Evolutionary conservation across 2,797 vertebrate species (phyloP).

Genomic region (Poeciliopsis gracilis): DNA sequence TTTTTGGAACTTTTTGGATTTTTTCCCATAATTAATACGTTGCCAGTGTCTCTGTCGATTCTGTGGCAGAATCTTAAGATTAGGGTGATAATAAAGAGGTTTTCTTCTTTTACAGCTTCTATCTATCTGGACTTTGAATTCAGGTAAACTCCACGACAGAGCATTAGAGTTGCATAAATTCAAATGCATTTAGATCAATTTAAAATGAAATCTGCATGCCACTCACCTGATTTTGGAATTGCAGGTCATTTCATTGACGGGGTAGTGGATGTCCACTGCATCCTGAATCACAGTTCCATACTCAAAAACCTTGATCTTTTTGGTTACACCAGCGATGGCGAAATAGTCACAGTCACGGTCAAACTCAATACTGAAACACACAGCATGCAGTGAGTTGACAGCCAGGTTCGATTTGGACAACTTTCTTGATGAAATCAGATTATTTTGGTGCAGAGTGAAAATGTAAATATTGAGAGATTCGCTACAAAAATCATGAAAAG

Average conservation of each 20-base stretch:
- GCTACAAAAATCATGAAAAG: background rate
- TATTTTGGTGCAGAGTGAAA: background rate
- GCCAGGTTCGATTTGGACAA: background rate
- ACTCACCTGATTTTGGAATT: slow-evolving; percentile 99
- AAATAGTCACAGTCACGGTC: slow-evolving; percentile 99
- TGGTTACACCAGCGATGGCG: slow-evolving; percentile 98
- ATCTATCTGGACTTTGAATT: too few relatives aligned
- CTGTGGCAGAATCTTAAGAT: too few relatives aligned
- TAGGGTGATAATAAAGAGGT: too few relatives aligned
- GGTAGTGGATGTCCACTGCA: slow-evolving; percentile 99
- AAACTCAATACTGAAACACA: slow-evolving; percentile 92
- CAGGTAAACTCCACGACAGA: too few relatives aligned
- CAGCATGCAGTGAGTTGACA: fast-evolving
- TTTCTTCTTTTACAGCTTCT: too few relatives aligned
- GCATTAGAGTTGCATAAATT: too few relatives aligned
- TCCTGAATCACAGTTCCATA: slow-evolving; percentile 99
- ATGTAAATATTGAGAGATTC: background rate
- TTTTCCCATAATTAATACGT: too few relatives aligned
- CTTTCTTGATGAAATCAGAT: background rate
- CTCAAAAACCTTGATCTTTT: slow-evolving; percentile 99
- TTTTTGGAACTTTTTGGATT: too few relatives aligned
- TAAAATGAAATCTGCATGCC: background rate
- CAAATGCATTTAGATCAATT: background rate
- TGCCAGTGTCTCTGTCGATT: too few relatives aligned
- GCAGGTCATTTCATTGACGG: slow-evolving; percentile 99